Conservation (phyloP, 1,140 invertebrate species). For the Calycopis cecrops region DNA sequence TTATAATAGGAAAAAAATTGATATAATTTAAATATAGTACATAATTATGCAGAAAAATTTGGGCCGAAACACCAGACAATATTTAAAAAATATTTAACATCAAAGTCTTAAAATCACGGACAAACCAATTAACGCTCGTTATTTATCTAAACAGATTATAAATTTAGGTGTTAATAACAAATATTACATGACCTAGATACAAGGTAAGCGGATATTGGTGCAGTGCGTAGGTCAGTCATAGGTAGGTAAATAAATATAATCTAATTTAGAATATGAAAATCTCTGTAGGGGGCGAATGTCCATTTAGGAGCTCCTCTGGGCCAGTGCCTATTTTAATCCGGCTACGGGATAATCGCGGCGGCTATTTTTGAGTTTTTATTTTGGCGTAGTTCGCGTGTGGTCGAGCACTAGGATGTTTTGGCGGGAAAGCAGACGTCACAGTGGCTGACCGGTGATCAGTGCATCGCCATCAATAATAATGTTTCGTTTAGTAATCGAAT, state of each 20-base stretch:
- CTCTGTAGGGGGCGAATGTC: constrained; percentile 37
- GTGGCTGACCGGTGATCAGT: constrained; percentile 37
- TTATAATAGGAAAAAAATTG: no score
- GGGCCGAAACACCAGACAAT: no score
- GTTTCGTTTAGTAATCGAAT: constrained; percentile 10
- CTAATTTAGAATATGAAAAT: constrained; percentile 11
- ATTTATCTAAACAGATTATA: no score
- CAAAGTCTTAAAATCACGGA: no score
- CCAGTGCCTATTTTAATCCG: constrained; percentile 62
- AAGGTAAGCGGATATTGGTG: no score
- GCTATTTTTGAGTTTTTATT: constrained; percentile 72
- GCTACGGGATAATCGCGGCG: constrained; percentile 55
- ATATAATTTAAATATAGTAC: no score
- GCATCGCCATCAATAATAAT: constrained; percentile 31
- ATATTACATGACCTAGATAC: no score
- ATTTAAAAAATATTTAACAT: no score
- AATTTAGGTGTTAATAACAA: no score
- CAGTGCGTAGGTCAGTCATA: no score
- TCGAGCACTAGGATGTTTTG: constrained; percentile 55
- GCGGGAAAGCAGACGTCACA: constrained; percentile 64
- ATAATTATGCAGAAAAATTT: no score
- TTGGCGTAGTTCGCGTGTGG: constrained; percentile 71
- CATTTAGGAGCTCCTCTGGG: constrained; percentile 33
- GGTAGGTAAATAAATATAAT: not conserved
- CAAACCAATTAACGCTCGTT: no score